Percentiles rank a stretch among this genome's conserved stretches.
phyloP scores from a whole-genome alignment of 2,888 invertebrate genomes.

The Magallana nippona region DNA sequence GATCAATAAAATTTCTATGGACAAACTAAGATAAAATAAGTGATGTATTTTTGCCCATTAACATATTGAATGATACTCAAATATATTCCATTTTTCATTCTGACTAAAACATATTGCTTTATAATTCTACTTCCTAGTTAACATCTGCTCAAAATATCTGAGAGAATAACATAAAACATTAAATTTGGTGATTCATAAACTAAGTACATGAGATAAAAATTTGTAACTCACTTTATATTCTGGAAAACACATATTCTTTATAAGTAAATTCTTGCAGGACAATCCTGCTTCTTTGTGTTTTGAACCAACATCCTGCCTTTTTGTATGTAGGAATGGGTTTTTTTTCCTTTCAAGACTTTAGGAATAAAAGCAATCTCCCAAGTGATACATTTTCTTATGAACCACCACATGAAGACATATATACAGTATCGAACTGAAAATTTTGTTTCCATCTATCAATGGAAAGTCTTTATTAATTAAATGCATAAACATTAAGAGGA shows the following conservation, averaged over 20 bases:
- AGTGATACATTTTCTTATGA: background rate
- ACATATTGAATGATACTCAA: no score
- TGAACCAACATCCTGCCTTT: slow-evolving; percentile 39
- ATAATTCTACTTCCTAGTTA: no score
- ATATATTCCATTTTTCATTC: no score
- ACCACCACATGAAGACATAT: background rate
- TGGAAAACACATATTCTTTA: slow-evolving; percentile 15
- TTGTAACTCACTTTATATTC: background rate
- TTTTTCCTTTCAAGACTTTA: background rate
- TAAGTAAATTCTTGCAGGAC: slow-evolving; percentile 18
- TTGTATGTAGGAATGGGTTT: background rate
- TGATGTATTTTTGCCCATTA: no score
- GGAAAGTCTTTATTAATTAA: no score
- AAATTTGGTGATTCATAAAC: no score
- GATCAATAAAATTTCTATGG: no score
- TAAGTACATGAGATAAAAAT: background rate
- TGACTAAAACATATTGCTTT: no score
- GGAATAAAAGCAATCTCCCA: no score
- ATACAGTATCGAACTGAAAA: background rate
- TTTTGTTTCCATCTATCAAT: slow-evolving; percentile 21
- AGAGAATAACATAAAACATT: background rate
- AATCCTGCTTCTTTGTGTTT: slow-evolving; percentile 19
- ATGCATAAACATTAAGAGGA: no score
- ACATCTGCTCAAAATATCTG: background rate
- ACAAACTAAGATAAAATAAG: no score